These are phyloP conservation scores for Folsomia candida DNA, from an alignment of 2,888 invertebrate species.

Conservation along the genomic window DNA sequence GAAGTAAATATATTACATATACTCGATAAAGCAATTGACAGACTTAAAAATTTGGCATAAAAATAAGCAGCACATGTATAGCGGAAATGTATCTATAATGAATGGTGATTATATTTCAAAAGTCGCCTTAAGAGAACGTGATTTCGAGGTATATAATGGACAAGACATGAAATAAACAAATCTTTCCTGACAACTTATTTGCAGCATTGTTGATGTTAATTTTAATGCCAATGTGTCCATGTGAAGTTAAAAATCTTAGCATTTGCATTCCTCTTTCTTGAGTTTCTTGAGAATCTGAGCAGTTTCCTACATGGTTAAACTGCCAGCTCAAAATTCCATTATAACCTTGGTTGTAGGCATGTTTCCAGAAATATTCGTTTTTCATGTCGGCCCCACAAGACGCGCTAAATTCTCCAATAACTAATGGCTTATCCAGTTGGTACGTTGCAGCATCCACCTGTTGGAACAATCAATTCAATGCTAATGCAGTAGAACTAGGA, in stretches of 20 bases:
- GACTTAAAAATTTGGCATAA: too few relatives aligned
- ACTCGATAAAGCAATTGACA: too few relatives aligned
- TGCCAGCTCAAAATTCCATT: conserved; percentile 49
- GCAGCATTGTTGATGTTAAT: too few relatives aligned
- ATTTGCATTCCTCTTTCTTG: conserved; percentile 43
- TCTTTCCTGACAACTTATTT: too few relatives aligned
- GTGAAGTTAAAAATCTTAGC: conserved; percentile 23
- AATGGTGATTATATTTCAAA: too few relatives aligned
- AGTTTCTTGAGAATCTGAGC: conserved; percentile 41
- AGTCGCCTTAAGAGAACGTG: too few relatives aligned
- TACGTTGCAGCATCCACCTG: conserved; percentile 39
- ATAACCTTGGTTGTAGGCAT: conserved; percentile 46
- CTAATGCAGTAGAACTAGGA: neutral
- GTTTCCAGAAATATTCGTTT: conserved; percentile 40
- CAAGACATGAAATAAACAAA: too few relatives aligned
- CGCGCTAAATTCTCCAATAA: conserved; percentile 51
- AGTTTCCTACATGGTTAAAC: conserved; percentile 47
- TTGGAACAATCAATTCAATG: neutral
- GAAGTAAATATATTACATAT: too few relatives aligned
- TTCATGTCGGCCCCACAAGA: conserved; percentile 43
- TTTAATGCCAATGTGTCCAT: conserved; percentile 26
- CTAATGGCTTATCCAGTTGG: conserved; percentile 49
- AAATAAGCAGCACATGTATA: too few relatives aligned
- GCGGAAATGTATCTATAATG: too few relatives aligned
- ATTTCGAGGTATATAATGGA: too few relatives aligned